These are phyloP conservation scores for Catagonus wagneri DNA, from an alignment of 2,113 vertebrate species.

Conservation along the genomic window DNA sequence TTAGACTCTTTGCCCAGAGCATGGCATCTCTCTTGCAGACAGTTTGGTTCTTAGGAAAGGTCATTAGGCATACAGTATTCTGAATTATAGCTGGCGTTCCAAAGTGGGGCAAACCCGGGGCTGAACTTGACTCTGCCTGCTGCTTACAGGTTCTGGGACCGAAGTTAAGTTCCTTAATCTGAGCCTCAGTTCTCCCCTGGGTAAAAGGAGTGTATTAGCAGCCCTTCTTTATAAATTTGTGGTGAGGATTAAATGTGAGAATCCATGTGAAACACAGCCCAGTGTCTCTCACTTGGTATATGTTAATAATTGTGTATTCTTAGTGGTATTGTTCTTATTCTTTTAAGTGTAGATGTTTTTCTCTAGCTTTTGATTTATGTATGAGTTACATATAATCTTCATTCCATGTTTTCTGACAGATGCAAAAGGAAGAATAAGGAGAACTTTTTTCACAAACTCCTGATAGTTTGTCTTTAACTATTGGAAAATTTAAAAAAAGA, in stretches of 20 bases:
- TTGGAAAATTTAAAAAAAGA: neutral
- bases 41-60: neutral
- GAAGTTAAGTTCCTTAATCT: neutral
- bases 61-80: neutral
- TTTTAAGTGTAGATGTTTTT: neutral
- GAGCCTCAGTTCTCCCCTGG: neutral
- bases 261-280: neutral
- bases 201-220: neutral
- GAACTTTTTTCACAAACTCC: neutral
- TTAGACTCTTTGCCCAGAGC: neutral
- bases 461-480: neutral
- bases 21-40: neutral
- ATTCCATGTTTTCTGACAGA: neutral
- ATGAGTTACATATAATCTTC: neutral
- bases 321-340: neutral
- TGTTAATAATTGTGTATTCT: neutral
- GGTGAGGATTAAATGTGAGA: neutral
- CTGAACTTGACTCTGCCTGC: slow-evolving; percentile 9
- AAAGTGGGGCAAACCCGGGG: neutral
- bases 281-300: neutral
- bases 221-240: neutral
- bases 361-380: neutral
- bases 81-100: neutral
- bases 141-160: neutral
- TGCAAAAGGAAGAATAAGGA: neutral